Percentiles rank a stretch among this genome's conserved stretches.
phyloP scores from a whole-genome alignment of 1,140 invertebrate species.

The Drosophila kanapiae region DNA sequence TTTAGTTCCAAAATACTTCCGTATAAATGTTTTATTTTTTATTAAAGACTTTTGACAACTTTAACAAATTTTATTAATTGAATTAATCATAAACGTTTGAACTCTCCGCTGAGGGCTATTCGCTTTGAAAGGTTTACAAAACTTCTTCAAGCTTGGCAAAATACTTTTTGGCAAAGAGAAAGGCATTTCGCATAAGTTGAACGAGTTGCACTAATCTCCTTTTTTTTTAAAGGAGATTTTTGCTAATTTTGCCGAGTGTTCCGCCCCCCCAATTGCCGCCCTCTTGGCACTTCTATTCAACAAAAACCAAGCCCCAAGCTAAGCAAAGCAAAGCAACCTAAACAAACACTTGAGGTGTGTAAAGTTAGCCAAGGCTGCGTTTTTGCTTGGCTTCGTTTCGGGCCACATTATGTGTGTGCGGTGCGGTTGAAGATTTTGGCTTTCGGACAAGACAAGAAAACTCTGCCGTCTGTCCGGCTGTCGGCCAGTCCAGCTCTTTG shows the following conservation, averaged over 20 bases:
- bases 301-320: constrained; percentile 37
- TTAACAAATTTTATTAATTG: not conserved
- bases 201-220: constrained; percentile 24
- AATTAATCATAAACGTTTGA: not conserved
- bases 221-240: constrained; percentile 18
- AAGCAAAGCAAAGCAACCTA: constrained; percentile 75
- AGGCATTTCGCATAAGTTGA: constrained; percentile 15
- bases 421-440: constrained; percentile 50
- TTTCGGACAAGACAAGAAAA: constrained; percentile 52
- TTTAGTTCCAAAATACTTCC: not conserved
- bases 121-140: constrained; percentile 5
- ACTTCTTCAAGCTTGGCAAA: not conserved
- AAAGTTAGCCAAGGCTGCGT: constrained; percentile 78
- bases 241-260: constrained; percentile 42
- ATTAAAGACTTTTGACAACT: not conserved
- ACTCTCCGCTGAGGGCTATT: not conserved
- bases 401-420: constrained; percentile 57
- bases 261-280: not conserved
- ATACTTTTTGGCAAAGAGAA: constrained; percentile 21
- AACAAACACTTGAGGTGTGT: constrained; percentile 84
- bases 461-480: constrained; percentile 13
- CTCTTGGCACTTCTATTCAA: constrained; percentile 17
- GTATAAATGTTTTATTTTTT: not conserved
- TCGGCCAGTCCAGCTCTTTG: constrained; percentile 30
- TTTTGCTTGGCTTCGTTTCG: constrained; percentile 74